Conservation (phyloP, 2,888 invertebrate species). For the Hofmannophila pseudospretella region DNA sequence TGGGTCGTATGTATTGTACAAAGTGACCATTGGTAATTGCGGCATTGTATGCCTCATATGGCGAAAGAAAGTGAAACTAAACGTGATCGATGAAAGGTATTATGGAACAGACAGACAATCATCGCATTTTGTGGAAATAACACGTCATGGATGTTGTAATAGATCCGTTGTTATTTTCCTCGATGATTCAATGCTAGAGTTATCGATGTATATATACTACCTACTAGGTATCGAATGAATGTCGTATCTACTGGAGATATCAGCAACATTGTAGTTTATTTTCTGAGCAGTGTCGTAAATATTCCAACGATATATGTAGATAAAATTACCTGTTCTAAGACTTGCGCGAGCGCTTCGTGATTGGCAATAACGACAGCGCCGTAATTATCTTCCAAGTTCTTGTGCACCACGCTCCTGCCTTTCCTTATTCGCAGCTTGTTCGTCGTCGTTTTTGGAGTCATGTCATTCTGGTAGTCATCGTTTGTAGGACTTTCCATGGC, state of each 20-base stretch:
- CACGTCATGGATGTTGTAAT: neutral
- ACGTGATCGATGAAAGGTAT: neutral
- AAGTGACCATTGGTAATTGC: too few relatives aligned
- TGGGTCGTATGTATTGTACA: too few relatives aligned
- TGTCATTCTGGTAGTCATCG: slow-evolving; percentile 64
- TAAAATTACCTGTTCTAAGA: slow-evolving; percentile 87
- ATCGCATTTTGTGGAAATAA: neutral
- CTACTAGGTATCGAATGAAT: too few relatives aligned
- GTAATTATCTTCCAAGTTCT: slow-evolving; percentile 92
- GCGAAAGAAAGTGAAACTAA: neutral
- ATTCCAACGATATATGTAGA: slow-evolving; percentile 23
- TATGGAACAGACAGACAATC: too few relatives aligned
- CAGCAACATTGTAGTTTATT: too few relatives aligned
- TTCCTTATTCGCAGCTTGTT: slow-evolving; percentile 86
- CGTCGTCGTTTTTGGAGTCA: slow-evolving; percentile 69
- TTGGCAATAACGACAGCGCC: slow-evolving; percentile 93
- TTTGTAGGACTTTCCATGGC: slow-evolving; percentile 65
- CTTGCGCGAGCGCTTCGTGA: slow-evolving; percentile 92
- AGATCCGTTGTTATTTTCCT: too few relatives aligned
- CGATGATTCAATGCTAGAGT: too few relatives aligned
- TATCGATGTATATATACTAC: too few relatives aligned
- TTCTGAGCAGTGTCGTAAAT: too few relatives aligned
- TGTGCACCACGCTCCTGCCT: slow-evolving; percentile 89
- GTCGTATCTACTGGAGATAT: too few relatives aligned
- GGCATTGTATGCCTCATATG: neutral